phyloP scores from a whole-genome alignment of 2,113 vertebrate genomes.

The Regulus satrapa region DNA sequence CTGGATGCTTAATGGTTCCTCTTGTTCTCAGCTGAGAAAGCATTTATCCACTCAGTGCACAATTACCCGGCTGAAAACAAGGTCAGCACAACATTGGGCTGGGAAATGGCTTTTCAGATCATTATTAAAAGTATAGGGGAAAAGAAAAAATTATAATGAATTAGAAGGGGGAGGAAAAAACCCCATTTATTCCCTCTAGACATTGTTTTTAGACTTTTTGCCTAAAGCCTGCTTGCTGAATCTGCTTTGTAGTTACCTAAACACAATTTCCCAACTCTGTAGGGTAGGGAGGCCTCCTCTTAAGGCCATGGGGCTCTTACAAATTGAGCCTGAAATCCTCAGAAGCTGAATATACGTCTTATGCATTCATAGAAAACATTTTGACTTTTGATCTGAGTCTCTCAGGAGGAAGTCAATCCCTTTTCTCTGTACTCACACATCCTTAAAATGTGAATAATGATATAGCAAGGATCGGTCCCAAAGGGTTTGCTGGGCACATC shows the following conservation, averaged over 20 bases:
- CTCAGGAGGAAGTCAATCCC: not conserved
- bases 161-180: not conserved
- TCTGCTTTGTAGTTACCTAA: not conserved
- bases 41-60: not conserved
- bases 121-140: not conserved
- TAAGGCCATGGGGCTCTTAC: not conserved
- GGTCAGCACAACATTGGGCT: not conserved
- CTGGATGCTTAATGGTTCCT: not conserved
- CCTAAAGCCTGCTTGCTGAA: not conserved
- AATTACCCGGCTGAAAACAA: not conserved
- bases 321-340: not conserved
- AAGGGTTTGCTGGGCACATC: not conserved
- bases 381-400: not conserved
- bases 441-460: not conserved
- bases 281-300: not conserved
- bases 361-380: not conserved
- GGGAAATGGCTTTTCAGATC: not conserved
- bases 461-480: not conserved
- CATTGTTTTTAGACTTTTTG: not conserved
- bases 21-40: constrained; percentile 9
- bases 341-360: not conserved
- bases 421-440: not conserved
- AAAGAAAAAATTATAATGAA: not conserved
- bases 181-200: not conserved
- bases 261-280: not conserved